A percentile compares a stretch with the other conserved stretches of the same genome.
phyloP scores from a whole-genome alignment of 1,140 invertebrate species.

The Aphaenogaster rudis region DNA sequence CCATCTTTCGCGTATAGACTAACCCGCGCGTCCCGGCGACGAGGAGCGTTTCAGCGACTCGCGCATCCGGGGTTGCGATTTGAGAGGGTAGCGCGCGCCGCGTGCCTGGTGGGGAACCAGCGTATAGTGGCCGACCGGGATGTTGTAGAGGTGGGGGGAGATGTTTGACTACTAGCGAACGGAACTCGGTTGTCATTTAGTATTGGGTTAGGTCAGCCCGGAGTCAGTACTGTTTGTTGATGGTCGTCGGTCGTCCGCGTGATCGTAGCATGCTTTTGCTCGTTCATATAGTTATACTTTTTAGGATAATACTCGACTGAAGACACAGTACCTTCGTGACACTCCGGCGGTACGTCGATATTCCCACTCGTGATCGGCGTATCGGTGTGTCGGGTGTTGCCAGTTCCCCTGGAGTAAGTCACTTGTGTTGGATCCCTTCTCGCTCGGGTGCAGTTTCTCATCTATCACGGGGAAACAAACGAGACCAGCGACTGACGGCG shows the following conservation, averaged over 20 bases:
- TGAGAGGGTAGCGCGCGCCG: constrained; percentile 65
- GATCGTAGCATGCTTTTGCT: constrained; percentile 52
- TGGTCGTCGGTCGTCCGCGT: constrained; percentile 54
- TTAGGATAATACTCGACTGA: constrained; percentile 47
- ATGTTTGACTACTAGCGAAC: constrained; percentile 80
- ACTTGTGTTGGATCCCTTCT: background rate
- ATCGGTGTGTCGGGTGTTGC: background rate
- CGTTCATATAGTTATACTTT: constrained; percentile 53
- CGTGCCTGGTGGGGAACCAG: constrained; percentile 61
- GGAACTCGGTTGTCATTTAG: constrained; percentile 79
- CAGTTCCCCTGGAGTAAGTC: background rate
- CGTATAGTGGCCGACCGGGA: constrained; percentile 49
- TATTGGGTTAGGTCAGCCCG: constrained; percentile 86
- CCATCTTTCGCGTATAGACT: constrained; percentile 31
- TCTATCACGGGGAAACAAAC: background rate
- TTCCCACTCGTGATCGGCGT: background rate
- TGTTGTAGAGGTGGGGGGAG: constrained; percentile 71
- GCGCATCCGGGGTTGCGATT: constrained; percentile 75
- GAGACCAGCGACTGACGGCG: background rate
- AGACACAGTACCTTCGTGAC: background rate
- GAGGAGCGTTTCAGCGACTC: constrained; percentile 61
- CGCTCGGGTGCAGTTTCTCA: background rate
- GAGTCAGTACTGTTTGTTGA: constrained; percentile 74
- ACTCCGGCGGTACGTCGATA: background rate
- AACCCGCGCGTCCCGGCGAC: constrained; percentile 33